Conservation (phyloP, 1,140 invertebrate genomes). For the Apis florea region DNA sequence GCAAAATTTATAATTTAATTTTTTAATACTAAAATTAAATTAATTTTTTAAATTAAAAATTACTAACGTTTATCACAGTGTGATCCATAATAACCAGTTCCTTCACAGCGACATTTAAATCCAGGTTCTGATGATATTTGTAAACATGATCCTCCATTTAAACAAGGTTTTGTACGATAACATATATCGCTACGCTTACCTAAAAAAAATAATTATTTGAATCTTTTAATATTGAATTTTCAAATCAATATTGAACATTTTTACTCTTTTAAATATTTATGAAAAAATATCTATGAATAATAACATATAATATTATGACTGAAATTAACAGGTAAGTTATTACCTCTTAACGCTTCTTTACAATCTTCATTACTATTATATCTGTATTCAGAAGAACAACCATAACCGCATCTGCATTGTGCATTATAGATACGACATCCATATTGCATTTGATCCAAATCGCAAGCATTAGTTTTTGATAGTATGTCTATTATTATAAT, state of each 20-base stretch:
- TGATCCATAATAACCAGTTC: constrained; percentile 86
- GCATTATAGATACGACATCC: constrained; percentile 73
- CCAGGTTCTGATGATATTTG: constrained; percentile 85
- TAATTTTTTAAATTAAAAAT: constrained; percentile 3
- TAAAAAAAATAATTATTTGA: constrained; percentile 60
- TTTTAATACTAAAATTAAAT: no score
- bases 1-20: constrained; percentile 14
- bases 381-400: constrained; percentile 79
- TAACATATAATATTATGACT: not conserved
- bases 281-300: not conserved
- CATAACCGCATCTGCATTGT: constrained; percentile 78
- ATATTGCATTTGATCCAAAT: constrained; percentile 72
- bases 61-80: constrained; percentile 84
- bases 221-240: not conserved
- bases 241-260: not conserved
- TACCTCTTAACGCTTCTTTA: constrained; percentile 79
- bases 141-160: constrained; percentile 84
- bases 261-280: not conserved
- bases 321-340: constrained; percentile 22
- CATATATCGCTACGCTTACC: constrained; percentile 84
- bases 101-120: constrained; percentile 87
- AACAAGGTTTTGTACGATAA: constrained; percentile 81
- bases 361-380: constrained; percentile 78
- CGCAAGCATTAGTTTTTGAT: constrained; percentile 60
- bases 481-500: constrained; percentile 53